Conservation (phyloP, 1,140 invertebrate genomes). For the Cepaea nemoralis region DNA sequence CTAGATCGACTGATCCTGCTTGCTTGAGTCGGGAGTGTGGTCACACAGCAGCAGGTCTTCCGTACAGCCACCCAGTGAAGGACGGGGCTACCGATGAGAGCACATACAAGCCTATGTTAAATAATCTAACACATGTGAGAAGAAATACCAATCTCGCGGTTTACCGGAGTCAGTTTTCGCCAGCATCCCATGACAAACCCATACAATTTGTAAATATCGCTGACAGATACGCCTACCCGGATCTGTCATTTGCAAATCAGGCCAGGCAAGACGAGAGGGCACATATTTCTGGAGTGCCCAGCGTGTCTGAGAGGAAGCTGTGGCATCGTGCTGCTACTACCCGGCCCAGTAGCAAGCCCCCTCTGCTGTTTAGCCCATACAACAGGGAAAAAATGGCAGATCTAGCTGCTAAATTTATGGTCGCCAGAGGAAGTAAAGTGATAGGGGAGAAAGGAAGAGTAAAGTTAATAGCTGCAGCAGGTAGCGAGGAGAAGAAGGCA, state of each 20-base stretch:
- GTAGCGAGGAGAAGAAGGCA: background rate
- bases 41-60: too few species aligned
- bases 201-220: too few species aligned
- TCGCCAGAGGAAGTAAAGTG: constrained; percentile 1
- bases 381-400: constrained; percentile 21
- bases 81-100: background rate
- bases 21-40: background rate
- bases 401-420: constrained; percentile 21
- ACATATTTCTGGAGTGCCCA: background rate
- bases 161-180: too few species aligned
- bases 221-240: too few species aligned
- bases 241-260: too few species aligned
- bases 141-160: too few species aligned
- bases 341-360: background rate
- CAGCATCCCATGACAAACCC: too few species aligned
- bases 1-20: background rate
- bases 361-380: constrained; percentile 17
- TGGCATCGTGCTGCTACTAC: background rate
- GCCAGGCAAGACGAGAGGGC: background rate
- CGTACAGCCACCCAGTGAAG: background rate
- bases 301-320: background rate
- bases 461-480: background rate
- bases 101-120: background rate
- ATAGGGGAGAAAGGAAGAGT: background rate
- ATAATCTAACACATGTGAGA: too few species aligned